Evolutionary conservation across 2,797 vertebrate genomes (phyloP), one percentile per base, ranked within the genome.

Genomic region (Rhadinocentrus ornatus): DNA sequence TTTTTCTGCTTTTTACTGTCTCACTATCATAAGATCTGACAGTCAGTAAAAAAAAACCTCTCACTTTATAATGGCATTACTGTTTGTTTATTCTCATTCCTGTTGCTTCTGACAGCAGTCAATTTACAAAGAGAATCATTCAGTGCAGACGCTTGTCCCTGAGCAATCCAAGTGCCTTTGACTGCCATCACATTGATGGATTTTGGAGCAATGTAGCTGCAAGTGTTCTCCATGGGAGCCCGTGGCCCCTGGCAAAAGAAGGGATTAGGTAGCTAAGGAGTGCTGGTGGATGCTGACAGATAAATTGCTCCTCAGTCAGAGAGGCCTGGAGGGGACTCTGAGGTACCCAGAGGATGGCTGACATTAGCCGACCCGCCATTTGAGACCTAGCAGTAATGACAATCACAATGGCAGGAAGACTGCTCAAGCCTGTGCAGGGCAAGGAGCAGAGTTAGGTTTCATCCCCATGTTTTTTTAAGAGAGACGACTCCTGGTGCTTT

Each of bases 221-320:
- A 79, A 82, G 86, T 82, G 75, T 78, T 77, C 56, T 87, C 75
- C 77, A 75, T 89, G 83, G 77, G 86, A 88, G 86, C 82, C 82
- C 0, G 18, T 34, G 65, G 87, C 90, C 90, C 80, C 89, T 57
- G 85, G 91, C 69, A 59, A 81, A 86, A 80, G 80, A 54, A 71
- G 87, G 89, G 90, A 91, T 92, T 92, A 93, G 86, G 88, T 86
- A 85, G 84, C 83, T 63, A 72, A 80, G 86, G 84, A 90, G 88
- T 60, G 74, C 83, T 83, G 78, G 86, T 75, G 84, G 88, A 89
- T 82, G 92, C 92, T 94, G 93, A 94, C 93, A 93, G 93, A 93
- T 93, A 92, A 94, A 95, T 94, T 92, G 91, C 93, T 89, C 87
- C 80, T 92, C 90, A 75, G 87, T 91, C 84, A 88, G 81, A 86